Evolutionary conservation across 2,888 invertebrate genomes (phyloP), one percentile per base, ranked within the genome.

Genomic region (Schizaphis graminum): DNA sequence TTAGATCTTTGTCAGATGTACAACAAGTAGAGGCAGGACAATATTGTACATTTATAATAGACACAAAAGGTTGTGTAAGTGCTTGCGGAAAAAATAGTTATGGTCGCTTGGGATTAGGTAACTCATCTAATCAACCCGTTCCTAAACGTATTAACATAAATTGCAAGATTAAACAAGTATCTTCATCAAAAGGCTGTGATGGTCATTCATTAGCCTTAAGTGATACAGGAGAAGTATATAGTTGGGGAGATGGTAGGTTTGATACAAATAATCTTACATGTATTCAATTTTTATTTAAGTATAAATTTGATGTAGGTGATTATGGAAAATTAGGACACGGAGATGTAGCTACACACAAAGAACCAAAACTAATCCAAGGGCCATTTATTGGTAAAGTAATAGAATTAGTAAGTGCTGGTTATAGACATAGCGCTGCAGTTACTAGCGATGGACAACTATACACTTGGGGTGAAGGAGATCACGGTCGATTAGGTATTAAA

Each of bases 41-140:
- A 95, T 97, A 97, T 95, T 97, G 97, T 95, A 97, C 97, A 0
- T 97, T 97, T 95, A 96, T 97, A 4, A 96, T 97, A 26, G 96
- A 97, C 95, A 96, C 96, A 95, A 97, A 97, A 95, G 97, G 97
- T 5, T 96, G 96, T 91, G 96, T 97, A 41, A 96, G 96, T 95
- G 97, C 97, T 3, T 97, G 97, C 95, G 97, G 97, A 7, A 97
- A 97, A 95, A 97, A 97, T 0, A 97, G 97, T 95, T 97, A 97
- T 95, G 97, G 97, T 1, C 96, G 97, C 53, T 95, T 97, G n/a
- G 97, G 97, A 1, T 96, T 97, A 1, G 97, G 97, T 1, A 97
- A 97, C 95, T 97, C 97, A 1, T 96, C 96, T 94, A 97, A 97
- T 95, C 97, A 97, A 95, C 96, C 96, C 24, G 95, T 96, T 89